Evolutionary conservation across 37 sponge, comb jelly and placozoan genomes (phyloP).

Genomic region (Oscarella lobularis): DNA sequence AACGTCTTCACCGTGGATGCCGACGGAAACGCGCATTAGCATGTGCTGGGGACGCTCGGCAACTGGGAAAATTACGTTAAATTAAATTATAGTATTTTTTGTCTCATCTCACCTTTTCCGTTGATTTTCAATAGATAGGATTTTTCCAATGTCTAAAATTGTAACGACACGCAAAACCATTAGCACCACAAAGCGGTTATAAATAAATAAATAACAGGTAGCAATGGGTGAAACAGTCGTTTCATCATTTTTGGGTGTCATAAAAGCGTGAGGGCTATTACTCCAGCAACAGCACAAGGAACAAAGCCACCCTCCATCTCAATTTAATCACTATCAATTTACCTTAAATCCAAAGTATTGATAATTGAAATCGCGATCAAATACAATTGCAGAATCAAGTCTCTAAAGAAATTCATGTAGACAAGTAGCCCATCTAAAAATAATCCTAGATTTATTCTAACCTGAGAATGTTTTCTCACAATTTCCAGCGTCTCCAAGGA

Average conservation of each 20-base stretch:
- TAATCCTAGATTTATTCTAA: constrained; percentile 14
- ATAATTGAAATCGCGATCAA: constrained; percentile 86
- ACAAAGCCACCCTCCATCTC: background rate
- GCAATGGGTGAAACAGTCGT: background rate
- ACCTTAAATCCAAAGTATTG: constrained; percentile 97
- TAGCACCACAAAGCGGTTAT: background rate
- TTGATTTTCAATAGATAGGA: constrained; percentile 88
- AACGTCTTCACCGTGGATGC: constrained; percentile 76
- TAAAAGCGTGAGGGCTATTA: background rate
- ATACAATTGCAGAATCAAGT: constrained; percentile 91
- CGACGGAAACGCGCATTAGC: constrained; percentile 95
- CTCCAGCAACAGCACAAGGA: background rate
- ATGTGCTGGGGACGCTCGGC: constrained; percentile 99
- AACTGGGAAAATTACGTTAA: constrained; percentile 30
- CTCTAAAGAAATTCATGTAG: constrained; percentile 4
- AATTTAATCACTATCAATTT: no score
- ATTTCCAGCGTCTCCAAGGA: constrained; percentile 61
- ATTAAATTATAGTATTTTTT: background rate
- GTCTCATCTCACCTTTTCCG: constrained; percentile 52
- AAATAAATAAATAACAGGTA: no score
- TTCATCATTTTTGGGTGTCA: background rate
- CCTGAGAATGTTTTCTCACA: constrained; percentile 57
- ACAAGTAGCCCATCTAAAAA: background rate
- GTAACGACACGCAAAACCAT: background rate
- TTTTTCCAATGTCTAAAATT: constrained; percentile 74